Conservation (phyloP, 2,797 vertebrate species). For the Danio choprae region DNA sequence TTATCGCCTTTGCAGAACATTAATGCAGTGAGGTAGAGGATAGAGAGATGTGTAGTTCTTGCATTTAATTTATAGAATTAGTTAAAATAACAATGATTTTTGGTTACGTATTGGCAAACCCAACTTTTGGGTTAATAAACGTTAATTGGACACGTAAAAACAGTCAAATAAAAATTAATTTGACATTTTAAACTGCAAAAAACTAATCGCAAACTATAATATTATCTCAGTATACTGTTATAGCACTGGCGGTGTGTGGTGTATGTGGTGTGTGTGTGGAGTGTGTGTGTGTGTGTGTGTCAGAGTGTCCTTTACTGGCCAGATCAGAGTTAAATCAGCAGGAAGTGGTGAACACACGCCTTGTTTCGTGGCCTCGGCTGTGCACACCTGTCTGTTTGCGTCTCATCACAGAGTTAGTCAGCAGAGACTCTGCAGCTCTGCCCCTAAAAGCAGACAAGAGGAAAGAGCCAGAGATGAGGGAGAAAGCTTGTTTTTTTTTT, state of each 20-base stretch:
- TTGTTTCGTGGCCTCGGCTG: conserved; percentile 5
- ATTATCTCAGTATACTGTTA: not conserved
- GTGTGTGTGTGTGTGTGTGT: not conserved
- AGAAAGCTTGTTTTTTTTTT: not conserved
- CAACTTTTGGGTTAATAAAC: no score
- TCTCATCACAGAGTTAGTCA: conserved; percentile 8
- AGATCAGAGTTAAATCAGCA: not conserved
- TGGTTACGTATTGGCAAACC: no score
- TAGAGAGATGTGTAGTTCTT: not conserved
- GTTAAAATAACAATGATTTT: no score
- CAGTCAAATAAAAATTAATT: not conserved
- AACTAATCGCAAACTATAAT: not conserved
- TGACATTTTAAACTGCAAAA: not conserved
- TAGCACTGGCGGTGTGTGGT: not conserved
- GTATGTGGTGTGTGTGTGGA: no score
- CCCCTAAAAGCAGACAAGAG: not conserved
- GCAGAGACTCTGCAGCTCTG: not conserved
- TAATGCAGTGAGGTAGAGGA: not conserved
- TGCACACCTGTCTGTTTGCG: conserved; percentile 28
- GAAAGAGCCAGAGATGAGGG: not conserved
- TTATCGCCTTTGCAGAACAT: not conserved
- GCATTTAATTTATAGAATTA: not conserved
- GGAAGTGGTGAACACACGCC: conserved; percentile 7
- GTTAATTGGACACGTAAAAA: no score
- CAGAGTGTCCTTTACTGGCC: not conserved